Percentiles rank a stretch among this genome's conserved stretches.
phyloP scores from a whole-genome alignment of 2,797 vertebrate genomes.

The Sandelia bainsii region DNA sequence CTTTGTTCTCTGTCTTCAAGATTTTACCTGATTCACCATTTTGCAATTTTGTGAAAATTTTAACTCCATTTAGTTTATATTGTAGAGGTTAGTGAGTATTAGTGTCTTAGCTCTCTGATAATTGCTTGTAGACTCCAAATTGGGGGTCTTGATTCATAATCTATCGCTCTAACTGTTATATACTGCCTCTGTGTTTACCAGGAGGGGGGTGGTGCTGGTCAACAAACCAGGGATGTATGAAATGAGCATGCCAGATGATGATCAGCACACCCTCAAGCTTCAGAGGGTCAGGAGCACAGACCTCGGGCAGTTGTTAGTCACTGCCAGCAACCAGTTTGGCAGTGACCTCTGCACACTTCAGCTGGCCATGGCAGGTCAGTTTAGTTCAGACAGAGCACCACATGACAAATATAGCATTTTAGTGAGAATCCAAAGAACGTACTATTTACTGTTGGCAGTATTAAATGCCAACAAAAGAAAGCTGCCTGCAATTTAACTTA shows the following conservation, averaged over 20 bases:
- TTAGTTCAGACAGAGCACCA: background rate
- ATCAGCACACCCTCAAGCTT: conserved; percentile 90
- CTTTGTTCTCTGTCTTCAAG: background rate
- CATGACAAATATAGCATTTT: conserved; percentile 30
- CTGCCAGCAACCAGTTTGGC: conserved; percentile 92
- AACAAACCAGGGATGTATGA: conserved; percentile 84
- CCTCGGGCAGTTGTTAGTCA: conserved; percentile 87
- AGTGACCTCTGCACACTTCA: conserved; percentile 88
- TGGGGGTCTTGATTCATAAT: background rate
- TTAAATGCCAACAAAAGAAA: background rate
- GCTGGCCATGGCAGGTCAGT: conserved; percentile 89
- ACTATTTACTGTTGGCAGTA: conserved; percentile 18
- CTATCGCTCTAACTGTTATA: too few species aligned
- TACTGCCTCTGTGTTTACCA: conserved; percentile 51
- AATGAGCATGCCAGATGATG: conserved; percentile 91
- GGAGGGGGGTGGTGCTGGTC: conserved; percentile 85
- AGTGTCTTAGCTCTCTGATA: too few species aligned
- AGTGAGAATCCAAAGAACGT: conserved; percentile 34
- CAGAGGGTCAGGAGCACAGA: conserved; percentile 83
- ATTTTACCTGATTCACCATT: background rate
- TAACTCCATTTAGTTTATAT: background rate
- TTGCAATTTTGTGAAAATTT: background rate
- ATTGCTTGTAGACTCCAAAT: background rate
- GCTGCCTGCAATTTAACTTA: conserved; percentile 7
- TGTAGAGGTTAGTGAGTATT: background rate